Base-by-base conservation (phyloP, 2,113 vertebrate species). In the Sylvilagus bachmani region DNA sequence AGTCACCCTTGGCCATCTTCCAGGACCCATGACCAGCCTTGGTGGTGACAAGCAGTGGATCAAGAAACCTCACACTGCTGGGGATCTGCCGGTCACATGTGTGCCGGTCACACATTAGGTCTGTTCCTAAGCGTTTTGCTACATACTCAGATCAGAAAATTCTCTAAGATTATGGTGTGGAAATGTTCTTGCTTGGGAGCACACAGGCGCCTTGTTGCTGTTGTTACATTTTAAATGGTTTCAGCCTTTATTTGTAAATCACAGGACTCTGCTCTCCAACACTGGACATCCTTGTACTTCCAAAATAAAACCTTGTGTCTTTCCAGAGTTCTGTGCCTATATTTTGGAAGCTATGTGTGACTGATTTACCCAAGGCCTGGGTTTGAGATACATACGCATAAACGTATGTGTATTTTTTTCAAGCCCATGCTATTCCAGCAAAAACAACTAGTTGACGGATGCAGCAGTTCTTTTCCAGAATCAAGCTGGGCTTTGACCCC, bases 191-290 rank as follows among this genome's bases (percentile, higher is more conserved):
- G 22, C 31, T 61, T 61, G 51, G 44, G 12, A 93, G 31, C 36
- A 44, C 33, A 85, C 22, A 49, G n/a, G 19, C 21, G 16, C 81
- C 44, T 36, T 38, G 10, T n/a, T 33, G 36, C 13, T 27, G 22
- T 38, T 67, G 27, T 49, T 51, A 25, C 17, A 49, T 58, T 75
- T 80, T 77, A 44, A 85, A 55, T 61, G 79, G 25, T 53, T n/a
- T n/a, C 21, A 53, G 13, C 31, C 4, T 94, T 94, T 91, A 67
- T 58, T 69, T 89, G 27, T 83, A 77, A 87, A 49, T 94, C 69
- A 62, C 17, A 36, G 13, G 44, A 81, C 78, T 51, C 24, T 73
- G 25, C 58, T 83, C 49, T 29, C 22, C 2, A n/a, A 66, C n/a
- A 4, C 25, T 33, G 7, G 3, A 67, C 55, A 49, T 74, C 44